Conservation (phyloP, 2,888 invertebrate species). For the Andrena hattorfiana region DNA sequence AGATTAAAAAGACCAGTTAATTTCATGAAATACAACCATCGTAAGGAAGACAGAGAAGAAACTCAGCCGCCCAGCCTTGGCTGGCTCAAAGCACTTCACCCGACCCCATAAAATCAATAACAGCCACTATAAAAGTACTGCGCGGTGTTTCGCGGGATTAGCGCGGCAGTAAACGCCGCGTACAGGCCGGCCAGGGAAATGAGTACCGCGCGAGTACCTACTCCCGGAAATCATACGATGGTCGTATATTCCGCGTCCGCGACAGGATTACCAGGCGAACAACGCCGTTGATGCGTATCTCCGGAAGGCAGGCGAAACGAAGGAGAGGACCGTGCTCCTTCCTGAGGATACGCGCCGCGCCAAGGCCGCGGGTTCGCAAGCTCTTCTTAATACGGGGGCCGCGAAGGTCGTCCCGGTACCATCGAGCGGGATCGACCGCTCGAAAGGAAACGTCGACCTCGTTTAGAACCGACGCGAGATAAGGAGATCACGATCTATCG, state of each 20-base stretch:
- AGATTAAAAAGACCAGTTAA: background rate
- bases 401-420: conserved; percentile 41
- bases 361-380: conserved; percentile 49
- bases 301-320: conserved; percentile 26
- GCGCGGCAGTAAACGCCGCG: conserved; percentile 16
- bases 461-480: conserved; percentile 46
- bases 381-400: conserved; percentile 17
- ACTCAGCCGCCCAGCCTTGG: conserved; percentile 22
- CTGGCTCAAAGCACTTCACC: background rate
- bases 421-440: conserved; percentile 35
- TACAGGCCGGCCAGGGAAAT: background rate
- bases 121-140: conserved; percentile 22
- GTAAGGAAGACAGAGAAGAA: background rate
- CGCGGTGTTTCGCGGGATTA: conserved; percentile 13
- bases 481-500: conserved; percentile 37
- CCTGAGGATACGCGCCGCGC: conserved; percentile 8
- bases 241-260: background rate
- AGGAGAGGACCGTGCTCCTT: conserved; percentile 20
- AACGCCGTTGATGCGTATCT: conserved; percentile 36
- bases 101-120: conserved; percentile 31
- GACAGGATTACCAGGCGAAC: background rate
- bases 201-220: background rate
- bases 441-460: conserved; percentile 53
- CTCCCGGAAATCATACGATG: conserved; percentile 26
- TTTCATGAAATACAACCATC: background rate